Evolutionary conservation across 2,888 invertebrate genomes (phyloP), one percentile per base, ranked within the genome.

Genomic region (Drosophila antonietae): DNA sequence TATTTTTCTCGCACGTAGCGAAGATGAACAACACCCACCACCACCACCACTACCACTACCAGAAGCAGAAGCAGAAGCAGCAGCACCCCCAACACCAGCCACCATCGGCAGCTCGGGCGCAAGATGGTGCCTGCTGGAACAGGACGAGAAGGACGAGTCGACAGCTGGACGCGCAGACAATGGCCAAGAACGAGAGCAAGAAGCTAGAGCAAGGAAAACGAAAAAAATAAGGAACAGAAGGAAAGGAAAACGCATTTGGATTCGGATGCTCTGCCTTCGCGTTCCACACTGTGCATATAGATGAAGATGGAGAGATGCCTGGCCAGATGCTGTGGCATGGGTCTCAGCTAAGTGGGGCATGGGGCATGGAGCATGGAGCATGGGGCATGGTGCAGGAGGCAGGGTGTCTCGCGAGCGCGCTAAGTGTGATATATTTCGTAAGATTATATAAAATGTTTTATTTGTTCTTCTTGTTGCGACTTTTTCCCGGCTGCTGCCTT

Each of bases 351-450:
- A 53, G 52, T 23, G 55, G 44, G 35, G 43, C 39, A 57, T n/a
- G 51, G 49, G 47, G 33, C 20, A 9, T 5, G 0, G 43, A 10
- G 23, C 23, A 18, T 28, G 56, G 28, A 23, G n/a, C 8, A 4
- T 28, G 56, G n/a, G 31, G 12, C 8, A 4, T 4, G 0, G 39
- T 12, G 39, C 7, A 18, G 49, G 18, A n/a, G 31, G 55, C 49
- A 9, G 60, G 39, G 65, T 37, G 53, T 56, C 47, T 68, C 71
- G 81, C 80, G 65, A 81, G 81, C 88, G 83, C 88, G 90, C 88
- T 93, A 93, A 93, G 92, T 93, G 92, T 92, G 93, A 92, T 92
- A 92, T 92, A 93, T 92, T 91, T 92, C 90, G 89, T 86, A 89
- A 92, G 92, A 92, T 92, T 92, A 92, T 91, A 90, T 92, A 91